Conservation (phyloP, 30 jellyfish, hydroid and myxozoan genomes). For the Sanderia malayensis region DNA sequence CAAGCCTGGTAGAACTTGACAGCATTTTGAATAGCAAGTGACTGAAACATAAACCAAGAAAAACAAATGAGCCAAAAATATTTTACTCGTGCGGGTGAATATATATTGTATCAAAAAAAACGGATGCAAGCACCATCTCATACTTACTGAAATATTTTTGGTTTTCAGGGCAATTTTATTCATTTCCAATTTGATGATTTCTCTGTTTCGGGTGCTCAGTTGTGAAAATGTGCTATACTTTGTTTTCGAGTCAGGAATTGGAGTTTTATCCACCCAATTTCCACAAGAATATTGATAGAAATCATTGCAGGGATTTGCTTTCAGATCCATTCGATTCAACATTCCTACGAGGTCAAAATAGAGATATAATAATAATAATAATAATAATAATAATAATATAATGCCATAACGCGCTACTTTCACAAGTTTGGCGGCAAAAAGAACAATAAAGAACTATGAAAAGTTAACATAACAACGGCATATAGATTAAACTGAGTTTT, state of each 20-base stretch:
- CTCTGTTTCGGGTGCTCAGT: conserved; percentile 58
- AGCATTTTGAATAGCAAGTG: conserved; percentile 75
- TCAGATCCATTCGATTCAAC: conserved; percentile 69
- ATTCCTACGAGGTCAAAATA: conserved; percentile 49
- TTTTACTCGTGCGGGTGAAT: too few relatives aligned
- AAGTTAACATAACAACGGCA: too few relatives aligned
- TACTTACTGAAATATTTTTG: conserved; percentile 74
- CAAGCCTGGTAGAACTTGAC: conserved; percentile 78
- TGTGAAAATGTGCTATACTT: conserved; percentile 67
- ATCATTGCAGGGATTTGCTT: conserved; percentile 83
- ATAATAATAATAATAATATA: too few relatives aligned
- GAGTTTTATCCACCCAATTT: conserved; percentile 84
- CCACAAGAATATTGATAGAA: conserved; percentile 96
- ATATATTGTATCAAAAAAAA: too few relatives aligned
- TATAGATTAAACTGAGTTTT: too few relatives aligned
- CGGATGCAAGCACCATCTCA: too few relatives aligned
- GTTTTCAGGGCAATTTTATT: conserved; percentile 40
- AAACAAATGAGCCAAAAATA: too few relatives aligned
- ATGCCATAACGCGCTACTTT: background rate
- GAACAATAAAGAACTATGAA: too few relatives aligned
- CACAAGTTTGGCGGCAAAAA: too few relatives aligned
- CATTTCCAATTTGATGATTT: conserved; percentile 52
- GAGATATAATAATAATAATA: background rate
- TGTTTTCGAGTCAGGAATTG: conserved; percentile 90
- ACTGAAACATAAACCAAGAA: too few relatives aligned